Conservation (phyloP, 2,797 vertebrate species). For the Choloepus didactylus region DNA sequence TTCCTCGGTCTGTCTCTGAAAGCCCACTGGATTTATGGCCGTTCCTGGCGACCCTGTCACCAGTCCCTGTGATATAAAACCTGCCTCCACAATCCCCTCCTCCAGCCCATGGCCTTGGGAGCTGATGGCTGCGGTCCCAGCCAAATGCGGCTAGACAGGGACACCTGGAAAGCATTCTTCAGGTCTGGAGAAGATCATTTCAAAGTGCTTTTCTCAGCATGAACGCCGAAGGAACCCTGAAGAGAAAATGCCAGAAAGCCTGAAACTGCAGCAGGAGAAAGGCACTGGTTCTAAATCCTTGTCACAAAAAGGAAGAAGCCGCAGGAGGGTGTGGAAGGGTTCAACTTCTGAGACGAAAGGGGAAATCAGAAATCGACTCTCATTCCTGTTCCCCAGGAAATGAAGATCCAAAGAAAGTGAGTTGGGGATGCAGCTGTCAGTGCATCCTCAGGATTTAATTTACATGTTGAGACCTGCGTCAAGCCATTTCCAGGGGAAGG, state of each 20-base stretch:
- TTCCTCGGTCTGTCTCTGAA: not conserved
- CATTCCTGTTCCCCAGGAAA: not conserved
- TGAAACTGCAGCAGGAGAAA: not conserved
- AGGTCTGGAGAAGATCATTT: not conserved
- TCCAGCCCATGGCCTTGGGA: rapidly evolving
- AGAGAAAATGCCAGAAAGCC: not conserved
- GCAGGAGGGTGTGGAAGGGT: no score
- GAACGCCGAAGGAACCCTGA: not conserved
- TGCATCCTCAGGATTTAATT: not conserved
- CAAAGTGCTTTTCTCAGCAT: not conserved
- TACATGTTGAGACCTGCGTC: not conserved
- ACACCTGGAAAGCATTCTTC: not conserved
- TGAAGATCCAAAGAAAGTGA: not conserved
- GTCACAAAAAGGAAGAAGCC: not conserved
- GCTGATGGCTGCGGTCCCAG: no score
- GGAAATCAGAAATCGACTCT: no score
- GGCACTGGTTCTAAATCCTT: not conserved
- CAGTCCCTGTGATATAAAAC: not conserved
- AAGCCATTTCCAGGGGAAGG: not conserved
- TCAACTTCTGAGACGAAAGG: not conserved
- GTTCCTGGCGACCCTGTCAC: not conserved
- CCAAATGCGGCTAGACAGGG: not conserved
- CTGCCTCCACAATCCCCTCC: not conserved
- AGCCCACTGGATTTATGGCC: not conserved
- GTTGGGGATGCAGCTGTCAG: rapidly evolving